These are phyloP conservation scores for Uropetala carovei DNA, from an alignment of 2,888 invertebrate genomes.

Conservation along the genomic window DNA sequence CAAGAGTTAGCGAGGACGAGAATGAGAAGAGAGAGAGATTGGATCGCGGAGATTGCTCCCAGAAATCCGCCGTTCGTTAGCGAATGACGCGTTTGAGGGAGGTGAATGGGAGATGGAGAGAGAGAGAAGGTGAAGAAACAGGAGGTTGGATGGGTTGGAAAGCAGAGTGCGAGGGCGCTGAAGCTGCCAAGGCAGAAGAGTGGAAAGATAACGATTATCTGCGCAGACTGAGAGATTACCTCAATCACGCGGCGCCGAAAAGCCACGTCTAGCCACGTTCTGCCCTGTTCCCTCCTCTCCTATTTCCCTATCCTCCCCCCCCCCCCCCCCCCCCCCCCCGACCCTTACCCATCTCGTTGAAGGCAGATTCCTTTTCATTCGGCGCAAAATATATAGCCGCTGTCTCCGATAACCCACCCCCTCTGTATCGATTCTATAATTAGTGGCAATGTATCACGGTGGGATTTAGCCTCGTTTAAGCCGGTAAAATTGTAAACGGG, in stretches of 20 bases:
- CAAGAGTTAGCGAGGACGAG: background rate
- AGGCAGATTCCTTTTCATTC: slow-evolving; percentile 45
- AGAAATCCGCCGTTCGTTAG: background rate
- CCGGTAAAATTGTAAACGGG: slow-evolving; percentile 42
- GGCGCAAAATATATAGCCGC: slow-evolving; percentile 39
- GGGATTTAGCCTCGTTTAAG: slow-evolving; percentile 43
- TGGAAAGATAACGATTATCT: slow-evolving; percentile 56
- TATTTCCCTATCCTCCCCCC: no score
- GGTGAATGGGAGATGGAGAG: background rate
- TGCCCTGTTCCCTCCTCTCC: background rate
- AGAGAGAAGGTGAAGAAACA: background rate
- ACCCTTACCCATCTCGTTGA: background rate
- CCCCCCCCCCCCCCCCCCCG: background rate
- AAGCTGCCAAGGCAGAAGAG: slow-evolving; percentile 53
- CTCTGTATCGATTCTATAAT: slow-evolving; percentile 53
- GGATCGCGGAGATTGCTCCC: background rate
- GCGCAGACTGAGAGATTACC: slow-evolving; percentile 51
- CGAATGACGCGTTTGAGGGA: background rate
- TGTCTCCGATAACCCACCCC: slow-evolving; percentile 47
- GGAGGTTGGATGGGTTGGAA: background rate
- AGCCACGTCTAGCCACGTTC: slow-evolving; percentile 26
- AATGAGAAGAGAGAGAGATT: background rate
- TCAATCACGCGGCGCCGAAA: slow-evolving; percentile 54
- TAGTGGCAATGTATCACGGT: slow-evolving; percentile 52
- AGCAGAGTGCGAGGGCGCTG: background rate